These are phyloP conservation scores for Lycia hirtaria DNA, from an alignment of 2,888 invertebrate genomes.

Conservation along the genomic window DNA sequence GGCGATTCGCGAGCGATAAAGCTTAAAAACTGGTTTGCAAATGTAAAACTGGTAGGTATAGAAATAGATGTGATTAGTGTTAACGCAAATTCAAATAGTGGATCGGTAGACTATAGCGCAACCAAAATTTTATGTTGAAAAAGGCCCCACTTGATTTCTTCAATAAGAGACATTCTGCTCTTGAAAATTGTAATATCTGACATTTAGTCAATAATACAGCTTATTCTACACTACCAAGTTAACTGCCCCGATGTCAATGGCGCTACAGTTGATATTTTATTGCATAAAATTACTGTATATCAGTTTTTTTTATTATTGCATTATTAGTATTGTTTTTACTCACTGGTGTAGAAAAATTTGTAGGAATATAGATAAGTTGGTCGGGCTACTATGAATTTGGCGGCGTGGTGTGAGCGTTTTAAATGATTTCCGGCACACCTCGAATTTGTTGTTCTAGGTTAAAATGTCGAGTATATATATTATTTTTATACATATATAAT, in stretches of 20 bases:
- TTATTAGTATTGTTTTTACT: too few species aligned
- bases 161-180: not conserved
- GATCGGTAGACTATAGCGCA: not conserved
- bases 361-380: not conserved
- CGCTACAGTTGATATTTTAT: too few species aligned
- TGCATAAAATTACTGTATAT: too few species aligned
- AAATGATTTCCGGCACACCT: conserved; percentile 64
- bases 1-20: conserved; percentile 26
- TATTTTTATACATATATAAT: too few species aligned
- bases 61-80: conserved; percentile 43
- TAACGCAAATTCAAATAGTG: conserved; percentile 42
- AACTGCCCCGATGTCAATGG: too few species aligned
- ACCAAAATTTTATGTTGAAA: not conserved
- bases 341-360: too few species aligned
- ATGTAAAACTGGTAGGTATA: conserved; percentile 22
- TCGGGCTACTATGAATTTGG: conserved; percentile 47
- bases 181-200: too few species aligned
- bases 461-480: too few species aligned
- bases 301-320: too few species aligned
- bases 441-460: conserved; percentile 20
- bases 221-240: too few species aligned
- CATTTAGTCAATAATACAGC: not conserved
- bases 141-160: not conserved
- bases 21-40: conserved; percentile 20
- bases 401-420: conserved; percentile 38